These are phyloP conservation scores for Rana temporaria DNA, from an alignment of 2,113 vertebrate genomes.

Conservation along the genomic window DNA sequence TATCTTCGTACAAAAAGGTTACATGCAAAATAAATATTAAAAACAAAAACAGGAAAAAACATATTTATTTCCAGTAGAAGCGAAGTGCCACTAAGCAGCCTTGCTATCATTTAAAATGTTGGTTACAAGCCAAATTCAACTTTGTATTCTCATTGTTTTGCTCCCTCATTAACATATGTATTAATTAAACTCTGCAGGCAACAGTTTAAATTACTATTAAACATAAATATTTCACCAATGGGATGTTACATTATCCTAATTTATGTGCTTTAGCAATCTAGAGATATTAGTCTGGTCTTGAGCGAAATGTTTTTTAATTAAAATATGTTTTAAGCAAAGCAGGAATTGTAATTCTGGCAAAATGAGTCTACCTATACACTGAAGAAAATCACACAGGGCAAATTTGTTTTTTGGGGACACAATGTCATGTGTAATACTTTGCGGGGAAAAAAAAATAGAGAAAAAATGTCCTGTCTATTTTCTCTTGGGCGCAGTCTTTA, in stretches of 20 bases:
- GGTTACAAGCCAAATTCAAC: slow-evolving; percentile 40
- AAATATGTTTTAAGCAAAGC: slow-evolving; percentile 56
- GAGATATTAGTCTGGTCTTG: slow-evolving; percentile 54
- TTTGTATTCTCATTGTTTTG: slow-evolving; percentile 34
- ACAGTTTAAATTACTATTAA: slow-evolving; percentile 58
- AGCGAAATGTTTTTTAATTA: slow-evolving; percentile 55
- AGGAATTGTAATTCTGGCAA: slow-evolving; percentile 36
- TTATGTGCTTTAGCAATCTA: slow-evolving; percentile 53
- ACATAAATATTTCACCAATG: slow-evolving; percentile 57
- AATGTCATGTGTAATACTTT: slow-evolving; percentile 43
- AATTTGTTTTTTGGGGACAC: slow-evolving; percentile 57
- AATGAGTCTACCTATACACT: slow-evolving; percentile 56
- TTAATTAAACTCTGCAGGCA: slow-evolving; percentile 56
- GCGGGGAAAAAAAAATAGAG: slow-evolving; percentile 63
- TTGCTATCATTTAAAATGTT: slow-evolving; percentile 12
- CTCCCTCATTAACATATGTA: slow-evolving; percentile 56
- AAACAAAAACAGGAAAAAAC: background rate
- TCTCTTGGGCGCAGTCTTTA: slow-evolving; percentile 64
- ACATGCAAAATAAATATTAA: slow-evolving; percentile 27
- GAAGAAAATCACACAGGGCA: slow-evolving; percentile 55
- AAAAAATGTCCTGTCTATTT: slow-evolving; percentile 61
- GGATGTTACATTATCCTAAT: slow-evolving; percentile 50
- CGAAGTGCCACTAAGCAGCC: background rate
- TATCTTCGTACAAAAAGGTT: slow-evolving; percentile 20
- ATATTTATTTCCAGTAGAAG: slow-evolving; percentile 14